These are phyloP conservation scores for Gulo gulo DNA, from an alignment of 2,113 vertebrate species.

Conservation along the genomic window DNA sequence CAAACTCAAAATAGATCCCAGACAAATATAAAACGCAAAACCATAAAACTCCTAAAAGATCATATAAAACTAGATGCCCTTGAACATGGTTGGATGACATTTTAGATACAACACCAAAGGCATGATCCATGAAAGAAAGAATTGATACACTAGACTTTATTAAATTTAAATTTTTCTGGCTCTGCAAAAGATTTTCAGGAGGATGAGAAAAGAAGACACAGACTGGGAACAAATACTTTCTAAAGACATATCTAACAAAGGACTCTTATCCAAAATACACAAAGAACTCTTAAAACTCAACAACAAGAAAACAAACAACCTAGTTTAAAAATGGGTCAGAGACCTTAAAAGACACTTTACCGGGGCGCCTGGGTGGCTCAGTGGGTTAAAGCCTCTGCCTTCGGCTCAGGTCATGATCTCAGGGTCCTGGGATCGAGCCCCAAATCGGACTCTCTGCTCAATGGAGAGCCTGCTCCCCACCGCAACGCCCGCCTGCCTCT, in stretches of 20 bases:
- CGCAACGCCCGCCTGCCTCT: no score
- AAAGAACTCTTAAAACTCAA: slow-evolving; percentile 17
- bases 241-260: background rate
- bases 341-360: background rate
- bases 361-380: background rate
- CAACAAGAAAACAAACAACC: background rate
- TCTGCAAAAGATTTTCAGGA: background rate
- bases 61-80: background rate
- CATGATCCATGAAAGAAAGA: background rate
- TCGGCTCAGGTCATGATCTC: no score
- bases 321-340: background rate
- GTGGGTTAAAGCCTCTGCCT: no score
- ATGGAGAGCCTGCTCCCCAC: no score
- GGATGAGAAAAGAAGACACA: background rate
- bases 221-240: background rate
- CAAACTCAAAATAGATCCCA: background rate
- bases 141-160: background rate
- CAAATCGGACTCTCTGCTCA: no score
- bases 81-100: background rate
- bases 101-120: background rate
- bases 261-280: background rate
- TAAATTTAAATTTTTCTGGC: background rate
- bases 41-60: background rate
- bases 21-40: background rate
- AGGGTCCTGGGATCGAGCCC: no score